Evolutionary conservation across 2,888 invertebrate species (phyloP), one percentile per base, ranked within the genome.

Genomic region (Leptinotarsa juncta): DNA sequence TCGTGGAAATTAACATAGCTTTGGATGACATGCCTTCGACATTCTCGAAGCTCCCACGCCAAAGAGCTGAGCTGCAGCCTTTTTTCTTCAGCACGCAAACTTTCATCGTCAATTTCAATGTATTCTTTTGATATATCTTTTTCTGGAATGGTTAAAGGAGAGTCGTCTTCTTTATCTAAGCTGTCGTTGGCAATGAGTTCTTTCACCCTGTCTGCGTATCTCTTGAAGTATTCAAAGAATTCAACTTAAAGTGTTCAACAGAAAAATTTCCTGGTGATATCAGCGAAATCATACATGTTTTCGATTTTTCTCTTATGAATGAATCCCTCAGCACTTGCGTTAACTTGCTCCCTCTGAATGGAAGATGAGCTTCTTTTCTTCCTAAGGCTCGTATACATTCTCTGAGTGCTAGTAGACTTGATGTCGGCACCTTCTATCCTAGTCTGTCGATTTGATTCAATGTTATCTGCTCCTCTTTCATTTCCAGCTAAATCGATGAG

Each of bases 251-350:
- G 89, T 99, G 98, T 86, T 99, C 99, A 87, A 98, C 98, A 67
- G 97, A 97, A 85, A 93, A 94, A 90, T 97, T 91, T 72, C 98
- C 97, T 20, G 99, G 99, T 77, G 98, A 98, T 84, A 99, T 97
- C 95, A 99, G 97, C 73, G 99, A 98, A 88, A 99, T 98, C 99
- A 99, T 99, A 89, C 99, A 99, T n/a, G 98, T 99, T 88, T 95
- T 94, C 53, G 98, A 97, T 89, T 99, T 99, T 89, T 98, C 98
- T 10, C 99, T 98, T 85, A 99, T 98, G 89, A 99, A 99, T 55
- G 97, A 97, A 90, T 99, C 99, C 81, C 98, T 92, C 79, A 99
- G 90, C 76, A 99, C 98, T 88, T 96, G 94, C 51, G 99, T 99
- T 60, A 99, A 90, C 89, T 99, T 99, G 83, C 97, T 97, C 73